Evolutionary conservation across 2,113 vertebrate genomes (phyloP).

Genomic region (Tragelaphus buxtoni): DNA sequence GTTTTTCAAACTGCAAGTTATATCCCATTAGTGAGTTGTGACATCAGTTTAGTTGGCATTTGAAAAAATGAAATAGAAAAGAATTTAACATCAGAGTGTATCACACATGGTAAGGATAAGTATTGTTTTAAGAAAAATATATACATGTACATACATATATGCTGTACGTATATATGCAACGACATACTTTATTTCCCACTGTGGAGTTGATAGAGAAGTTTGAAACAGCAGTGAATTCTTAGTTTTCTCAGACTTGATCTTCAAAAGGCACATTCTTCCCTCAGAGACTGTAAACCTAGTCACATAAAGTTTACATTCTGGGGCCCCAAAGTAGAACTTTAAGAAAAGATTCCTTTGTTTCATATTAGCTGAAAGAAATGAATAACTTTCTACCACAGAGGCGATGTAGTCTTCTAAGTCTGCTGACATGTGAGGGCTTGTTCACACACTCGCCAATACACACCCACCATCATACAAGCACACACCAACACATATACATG

Average conservation of each 20-base stretch:
- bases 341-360: constrained; percentile 48
- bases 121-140: not conserved
- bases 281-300: not conserved
- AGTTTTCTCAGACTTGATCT: not conserved
- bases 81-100: not conserved
- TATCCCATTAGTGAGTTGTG: not conserved
- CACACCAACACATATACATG: accelerated
- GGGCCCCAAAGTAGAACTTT: not conserved
- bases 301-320: not conserved
- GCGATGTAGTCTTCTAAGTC: not conserved
- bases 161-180: accelerated
- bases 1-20: not conserved
- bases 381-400: not conserved
- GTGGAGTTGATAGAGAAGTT: not conserved
- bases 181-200: not conserved
- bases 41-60: not conserved
- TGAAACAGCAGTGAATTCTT: not conserved
- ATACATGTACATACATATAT: not conserved
- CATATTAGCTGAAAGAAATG: not conserved
- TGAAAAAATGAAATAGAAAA: not conserved
- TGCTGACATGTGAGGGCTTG: too few species aligned
- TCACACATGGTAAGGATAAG: not conserved
- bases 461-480: not conserved
- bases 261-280: constrained; percentile 30
- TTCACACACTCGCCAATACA: not conserved